Evolutionary conservation across 2,797 vertebrate species (phyloP).

Genomic region (Dendrocincla tyrannina): DNA sequence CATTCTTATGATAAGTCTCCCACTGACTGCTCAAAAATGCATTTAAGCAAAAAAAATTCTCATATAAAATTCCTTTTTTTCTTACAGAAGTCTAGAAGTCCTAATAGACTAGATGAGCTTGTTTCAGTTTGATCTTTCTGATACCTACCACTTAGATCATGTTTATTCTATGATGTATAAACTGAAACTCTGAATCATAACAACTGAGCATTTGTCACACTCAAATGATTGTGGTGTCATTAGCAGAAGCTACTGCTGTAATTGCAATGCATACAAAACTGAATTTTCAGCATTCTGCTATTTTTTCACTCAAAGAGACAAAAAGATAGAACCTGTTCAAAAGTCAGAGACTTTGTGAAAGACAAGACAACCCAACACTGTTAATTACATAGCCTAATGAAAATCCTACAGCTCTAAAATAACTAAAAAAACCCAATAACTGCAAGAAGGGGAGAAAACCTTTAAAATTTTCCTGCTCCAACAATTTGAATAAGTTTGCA

Average conservation of each 20-base stretch:
- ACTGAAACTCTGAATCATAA: constrained; percentile 2
- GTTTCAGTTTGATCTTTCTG: constrained; percentile 1
- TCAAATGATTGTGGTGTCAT: neutral
- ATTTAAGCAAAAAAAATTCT: neutral
- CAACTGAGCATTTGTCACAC: neutral
- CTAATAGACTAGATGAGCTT: neutral
- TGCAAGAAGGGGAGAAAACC: neutral
- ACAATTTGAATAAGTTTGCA: neutral
- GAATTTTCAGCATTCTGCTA: neutral
- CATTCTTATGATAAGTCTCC: neutral
- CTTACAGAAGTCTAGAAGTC: neutral
- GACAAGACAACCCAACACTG: neutral
- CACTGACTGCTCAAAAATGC: neutral
- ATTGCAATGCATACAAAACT: neutral
- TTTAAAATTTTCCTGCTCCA: neutral
- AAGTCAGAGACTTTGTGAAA: neutral
- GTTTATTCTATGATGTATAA: neutral
- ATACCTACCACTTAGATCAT: neutral
- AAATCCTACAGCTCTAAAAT: neutral
- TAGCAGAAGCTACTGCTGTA: neutral
- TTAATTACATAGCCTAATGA: neutral
- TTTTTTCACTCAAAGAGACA: neutral
- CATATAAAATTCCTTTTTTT: neutral
- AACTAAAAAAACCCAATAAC: neutral
- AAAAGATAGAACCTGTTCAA: neutral